Base-by-base conservation (phyloP, 2,888 invertebrate genomes). In the Dorcus hopei region DNA sequence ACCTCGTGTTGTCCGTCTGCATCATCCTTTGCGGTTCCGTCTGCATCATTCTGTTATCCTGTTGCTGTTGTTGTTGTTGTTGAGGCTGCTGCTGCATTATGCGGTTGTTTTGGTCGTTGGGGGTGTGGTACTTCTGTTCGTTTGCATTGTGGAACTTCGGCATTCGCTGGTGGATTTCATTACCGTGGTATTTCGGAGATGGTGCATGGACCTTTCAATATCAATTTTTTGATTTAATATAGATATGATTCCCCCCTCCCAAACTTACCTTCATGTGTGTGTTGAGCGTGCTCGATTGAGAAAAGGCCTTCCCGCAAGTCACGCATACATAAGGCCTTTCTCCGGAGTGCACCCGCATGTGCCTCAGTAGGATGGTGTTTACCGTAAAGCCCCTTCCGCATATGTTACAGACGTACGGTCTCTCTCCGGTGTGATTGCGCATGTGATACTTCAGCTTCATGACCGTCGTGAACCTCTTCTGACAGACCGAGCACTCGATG, bases 401-500 rank as follows among this genome's bases (percentile, higher is more conserved):
- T 8, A 79, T 73, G 8, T 71, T 74, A 59, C 79, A 79, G 5
- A 79, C 79, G 58, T 79, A 79, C 1, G 79, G 79, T 1, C 79
- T 70, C 67, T 79, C 79, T 4, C 79, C 79, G 0, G 79, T 79
- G 58, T 79, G 79, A 63, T 79, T 79, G 7, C 79, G 70, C 79
- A 79, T 79, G 64, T 79, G 79, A 58, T 79, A 79, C 62, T 79
- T 79, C 49, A 79, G 63, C 66, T 79, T 79, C 79, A 79, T 79
- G 7, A 79, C 76, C 8, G 79, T 79, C 16, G 79, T 79, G 63
- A 79, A 79, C 57, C 77, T 71, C 69, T 79, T 79, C 60, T 76
- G 75, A 57, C 79, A 79, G 54, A 78, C 74, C 26, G 72, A 70
- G 66, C 79, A 79, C 65, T 79, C 79, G 38, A 79, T 79, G 14